These are phyloP conservation scores for Xylocopa sonorina DNA, from an alignment of 1,140 invertebrate species.

Conservation along the genomic window DNA sequence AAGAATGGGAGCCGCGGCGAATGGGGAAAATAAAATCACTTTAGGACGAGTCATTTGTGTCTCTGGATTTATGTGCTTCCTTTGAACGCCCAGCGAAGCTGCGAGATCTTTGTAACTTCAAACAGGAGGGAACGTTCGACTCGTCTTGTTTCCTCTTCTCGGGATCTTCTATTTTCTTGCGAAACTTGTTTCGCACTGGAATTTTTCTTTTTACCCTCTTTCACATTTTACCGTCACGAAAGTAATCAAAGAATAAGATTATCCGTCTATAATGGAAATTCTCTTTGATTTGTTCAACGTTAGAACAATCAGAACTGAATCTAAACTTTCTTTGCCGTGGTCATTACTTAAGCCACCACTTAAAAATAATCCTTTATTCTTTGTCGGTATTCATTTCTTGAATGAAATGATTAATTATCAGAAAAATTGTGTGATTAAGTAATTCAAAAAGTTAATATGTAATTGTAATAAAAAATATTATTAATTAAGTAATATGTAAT, in stretches of 20 bases:
- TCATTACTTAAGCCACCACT: too few relatives aligned
- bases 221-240: too few relatives aligned
- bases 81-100: conserved; percentile 10
- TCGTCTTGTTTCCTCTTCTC: not conserved
- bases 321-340: too few relatives aligned
- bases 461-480: too few relatives aligned
- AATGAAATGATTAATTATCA: too few relatives aligned
- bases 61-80: conserved; percentile 30
- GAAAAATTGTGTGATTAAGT: too few relatives aligned
- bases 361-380: too few relatives aligned
- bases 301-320: too few relatives aligned
- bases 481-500: too few relatives aligned
- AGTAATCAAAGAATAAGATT: not conserved
- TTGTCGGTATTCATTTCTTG: too few relatives aligned
- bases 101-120: not conserved
- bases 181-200: not conserved
- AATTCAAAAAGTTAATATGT: too few relatives aligned
- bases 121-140: not conserved
- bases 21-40: conserved; percentile 31
- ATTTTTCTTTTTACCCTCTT: too few relatives aligned
- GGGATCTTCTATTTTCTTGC: not conserved
- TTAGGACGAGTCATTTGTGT: conserved; percentile 45
- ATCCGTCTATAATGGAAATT: not conserved
- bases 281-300: not conserved
- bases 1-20: conserved; percentile 5